Evolutionary conservation across 2,113 vertebrate genomes (phyloP), one percentile per base, ranked within the genome.

Genomic region (Acrocephalus arundinaceus): DNA sequence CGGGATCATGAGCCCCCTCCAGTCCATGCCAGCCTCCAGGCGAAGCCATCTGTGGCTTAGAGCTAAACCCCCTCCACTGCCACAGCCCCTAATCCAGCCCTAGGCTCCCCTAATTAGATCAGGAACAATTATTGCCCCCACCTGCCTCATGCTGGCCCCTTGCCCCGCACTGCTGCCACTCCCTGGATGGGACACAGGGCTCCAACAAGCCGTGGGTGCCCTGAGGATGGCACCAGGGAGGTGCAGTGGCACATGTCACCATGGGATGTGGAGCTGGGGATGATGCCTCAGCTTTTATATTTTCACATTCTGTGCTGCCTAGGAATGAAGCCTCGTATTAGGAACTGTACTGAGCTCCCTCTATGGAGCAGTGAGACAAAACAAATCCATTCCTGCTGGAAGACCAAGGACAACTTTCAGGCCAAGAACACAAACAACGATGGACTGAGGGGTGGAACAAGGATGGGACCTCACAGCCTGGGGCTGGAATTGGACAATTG

Each of bases 61-160:
- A 7, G 92, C 74, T 85, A 33, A 92, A 93, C 80, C 2, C 35
- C 45, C 74, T 66, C 14, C 43, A 1, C 35, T 91, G 94, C 12
- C 66, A 79, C 90, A 35, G 86, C 91, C 76, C 82, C 84, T 92
- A 80, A 96, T 76, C 90, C 62, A 79, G 78, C 88, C 66, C 65
- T 59, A 45, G 90, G 76, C 82, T 74, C 39, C 70, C 75, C 80
- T 97, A 96, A 97, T 97, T 91, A 96, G 88, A 97, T 95, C 95
- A 95, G 19, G 31, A 72, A 7, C 87, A 96, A 90, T 95, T 96
- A 95, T 49, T 95, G 92, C 95, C 94, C 62, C 92, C 95, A 95
- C 90, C 95, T 97, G 94, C 93, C 91, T 96, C 88, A 37, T 1
- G 1, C 59, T 78, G 70, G 83, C 74, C 82, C 74, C 62, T 74